A percentile compares a stretch with the other conserved stretches of the same genome.
phyloP scores from a whole-genome alignment of 2,888 invertebrate species.

The Thereva unica region DNA sequence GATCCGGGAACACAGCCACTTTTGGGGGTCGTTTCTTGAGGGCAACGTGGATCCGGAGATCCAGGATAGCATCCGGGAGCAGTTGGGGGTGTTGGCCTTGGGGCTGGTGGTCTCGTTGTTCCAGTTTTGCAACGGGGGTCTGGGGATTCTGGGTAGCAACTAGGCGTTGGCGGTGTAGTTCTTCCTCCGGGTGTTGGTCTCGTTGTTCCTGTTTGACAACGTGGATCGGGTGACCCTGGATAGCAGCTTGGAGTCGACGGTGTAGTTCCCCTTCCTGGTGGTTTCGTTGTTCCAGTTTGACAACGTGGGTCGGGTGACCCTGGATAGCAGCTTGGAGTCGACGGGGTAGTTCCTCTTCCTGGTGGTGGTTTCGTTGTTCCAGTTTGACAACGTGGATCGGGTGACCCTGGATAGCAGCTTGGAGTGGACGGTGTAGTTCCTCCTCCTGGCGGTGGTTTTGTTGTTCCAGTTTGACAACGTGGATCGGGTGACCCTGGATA shows the following conservation, averaged over 20 bases:
- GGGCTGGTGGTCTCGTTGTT: background rate
- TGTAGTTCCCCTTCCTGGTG: too few relatives aligned
- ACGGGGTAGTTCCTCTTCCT: background rate
- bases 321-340: slow-evolving; percentile 8
- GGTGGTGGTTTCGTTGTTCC: slow-evolving; percentile 44
- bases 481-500: slow-evolving; percentile 9
- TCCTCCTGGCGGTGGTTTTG: background rate
- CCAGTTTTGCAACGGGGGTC: slow-evolving; percentile 51
- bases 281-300: too few relatives aligned
- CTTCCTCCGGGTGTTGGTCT: slow-evolving; percentile 46
- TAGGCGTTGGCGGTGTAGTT: slow-evolving; percentile 46
- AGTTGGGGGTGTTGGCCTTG: slow-evolving; percentile 43
- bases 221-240: too few relatives aligned
- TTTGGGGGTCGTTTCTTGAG: slow-evolving; percentile 26
- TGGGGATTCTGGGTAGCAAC: slow-evolving; percentile 51
- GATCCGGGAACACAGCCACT: slow-evolving; percentile 58
- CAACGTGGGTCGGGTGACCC: background rate
- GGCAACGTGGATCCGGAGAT: slow-evolving; percentile 51
- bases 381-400: slow-evolving; percentile 35
- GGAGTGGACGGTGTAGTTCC: background rate
- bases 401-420: slow-evolving; percentile 11
- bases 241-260: too few relatives aligned
- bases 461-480: slow-evolving; percentile 30
- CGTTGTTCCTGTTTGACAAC: slow-evolving; percentile 39
- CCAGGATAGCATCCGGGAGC: slow-evolving; percentile 52